These are phyloP conservation scores for Lasioglossum leucozonium DNA, from an alignment of 2,888 invertebrate genomes.

Conservation along the genomic window DNA sequence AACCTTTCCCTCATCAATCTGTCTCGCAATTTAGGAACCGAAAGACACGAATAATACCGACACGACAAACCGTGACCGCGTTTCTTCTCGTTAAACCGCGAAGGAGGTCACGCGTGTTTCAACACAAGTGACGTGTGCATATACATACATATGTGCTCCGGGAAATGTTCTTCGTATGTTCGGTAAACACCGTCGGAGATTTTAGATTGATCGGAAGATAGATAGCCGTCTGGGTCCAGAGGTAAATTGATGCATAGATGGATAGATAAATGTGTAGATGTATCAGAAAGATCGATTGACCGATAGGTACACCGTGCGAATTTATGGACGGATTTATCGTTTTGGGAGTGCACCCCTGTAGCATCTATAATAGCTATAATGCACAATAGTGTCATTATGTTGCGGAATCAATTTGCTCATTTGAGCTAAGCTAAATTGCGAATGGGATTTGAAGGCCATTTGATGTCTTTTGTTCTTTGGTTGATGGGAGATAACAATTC, in stretches of 20 bases:
- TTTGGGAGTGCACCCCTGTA: background rate
- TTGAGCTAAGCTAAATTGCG: background rate
- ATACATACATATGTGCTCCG: background rate
- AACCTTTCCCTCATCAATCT: background rate
- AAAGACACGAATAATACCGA: background rate
- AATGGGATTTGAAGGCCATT: background rate
- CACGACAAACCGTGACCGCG: background rate
- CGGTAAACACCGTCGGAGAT: background rate
- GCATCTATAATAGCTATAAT: background rate
- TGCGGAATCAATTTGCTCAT: background rate
- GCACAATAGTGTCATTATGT: background rate
- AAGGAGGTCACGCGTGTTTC: slow-evolving; percentile 22
- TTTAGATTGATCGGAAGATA: background rate
- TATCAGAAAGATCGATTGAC: background rate
- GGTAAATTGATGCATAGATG: slow-evolving; percentile 9
- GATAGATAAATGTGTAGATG: slow-evolving; percentile 1
- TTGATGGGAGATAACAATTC: background rate
- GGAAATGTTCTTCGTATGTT: background rate
- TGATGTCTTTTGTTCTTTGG: background rate
- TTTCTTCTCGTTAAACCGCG: slow-evolving; percentile 36
- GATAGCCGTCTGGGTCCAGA: background rate
- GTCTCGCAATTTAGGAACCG: background rate
- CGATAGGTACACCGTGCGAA: background rate
- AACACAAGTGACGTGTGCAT: background rate
- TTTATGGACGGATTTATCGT: background rate